Base-by-base conservation (phyloP, 2,113 vertebrate species). In the Balaenoptera acutorostrata region DNA sequence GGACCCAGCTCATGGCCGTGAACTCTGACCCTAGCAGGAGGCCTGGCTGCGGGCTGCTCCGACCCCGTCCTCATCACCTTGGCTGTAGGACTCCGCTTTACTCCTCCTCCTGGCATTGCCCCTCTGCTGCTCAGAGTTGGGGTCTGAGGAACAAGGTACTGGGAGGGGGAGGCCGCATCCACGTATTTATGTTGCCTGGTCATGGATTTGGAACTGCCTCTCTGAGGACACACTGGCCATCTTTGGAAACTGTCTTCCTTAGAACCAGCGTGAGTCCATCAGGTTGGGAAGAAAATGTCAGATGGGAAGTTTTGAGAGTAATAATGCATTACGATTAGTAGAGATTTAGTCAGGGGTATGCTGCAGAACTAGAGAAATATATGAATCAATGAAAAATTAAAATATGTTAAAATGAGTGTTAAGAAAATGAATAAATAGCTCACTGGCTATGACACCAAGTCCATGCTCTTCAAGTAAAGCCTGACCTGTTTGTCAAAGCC, bases 241-340 rank as follows among this genome's bases (percentile, higher is more conserved):
- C 87, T 92, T 88, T 14, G 31, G 90, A 75, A 52, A 39, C 11
- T 20, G 20, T 49, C 20, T 49, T 84, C n/a, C 78, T 61, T 59
- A 61, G 27, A 71, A 69, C 36, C 4, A 82, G 25, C n/a, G 6
- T 39, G 61, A 90, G 13, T 27, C 44, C 39, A 6, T 64, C 14
- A 31, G 29, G 14, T 33, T n/a, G 21, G 69, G 49, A 87, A 72
- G 41, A 95, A 86, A 83, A n/a, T 84, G 10, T 46, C 66, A 92
- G 63, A 33, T 27, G 57, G 18, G 44, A 80, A 49, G 36, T 63
- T 68, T n/a, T 57, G 52, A 36, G 36, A 57, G 49, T 36, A 36
- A 36, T 27, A 80, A 55, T 80, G 52, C 21, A 36, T 39, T 23
- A 39, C 15, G 8, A 25, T 13, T 52, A 52, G 39, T 59, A 69